Evolutionary conservation across 2,888 invertebrate species (phyloP).

Genomic region (Leptarthrus brevirostris): DNA sequence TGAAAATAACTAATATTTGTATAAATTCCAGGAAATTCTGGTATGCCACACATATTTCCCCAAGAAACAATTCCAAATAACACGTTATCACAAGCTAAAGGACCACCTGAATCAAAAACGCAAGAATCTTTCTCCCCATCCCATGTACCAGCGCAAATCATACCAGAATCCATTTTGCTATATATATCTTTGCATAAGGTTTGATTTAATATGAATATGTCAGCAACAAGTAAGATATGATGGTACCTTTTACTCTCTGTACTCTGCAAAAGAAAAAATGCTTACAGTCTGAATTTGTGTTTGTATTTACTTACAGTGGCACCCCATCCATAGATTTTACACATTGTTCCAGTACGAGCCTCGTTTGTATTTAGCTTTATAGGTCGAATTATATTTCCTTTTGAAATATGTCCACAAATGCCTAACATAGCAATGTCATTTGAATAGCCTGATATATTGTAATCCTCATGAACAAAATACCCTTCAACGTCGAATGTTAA

Average conservation of each 20-base stretch:
- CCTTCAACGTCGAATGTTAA: too few species aligned
- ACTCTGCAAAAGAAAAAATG: too few species aligned
- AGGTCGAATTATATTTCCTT: too few species aligned
- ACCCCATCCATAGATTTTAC: neutral
- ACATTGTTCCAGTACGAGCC: neutral
- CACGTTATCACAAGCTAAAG: neutral
- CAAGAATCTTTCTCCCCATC: constrained; percentile 1
- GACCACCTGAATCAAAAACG: neutral
- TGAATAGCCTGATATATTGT: neutral
- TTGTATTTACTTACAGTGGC: neutral
- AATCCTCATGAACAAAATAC: neutral
- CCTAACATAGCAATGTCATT: neutral
- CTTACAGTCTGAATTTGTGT: neutral
- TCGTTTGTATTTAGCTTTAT: too few species aligned
- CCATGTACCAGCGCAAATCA: constrained; percentile 5
- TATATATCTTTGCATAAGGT: neutral
- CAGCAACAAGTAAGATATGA: neutral
- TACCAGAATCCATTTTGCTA: too few species aligned
- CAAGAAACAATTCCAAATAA: neutral
- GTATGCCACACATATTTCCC: neutral
- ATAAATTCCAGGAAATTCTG: neutral
- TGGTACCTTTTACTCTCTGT: too few species aligned
- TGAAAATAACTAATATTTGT: neutral
- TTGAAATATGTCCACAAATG: neutral
- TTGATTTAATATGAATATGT: neutral